Base-by-base conservation (phyloP, 2,113 vertebrate genomes). In the Cairina moschata region DNA sequence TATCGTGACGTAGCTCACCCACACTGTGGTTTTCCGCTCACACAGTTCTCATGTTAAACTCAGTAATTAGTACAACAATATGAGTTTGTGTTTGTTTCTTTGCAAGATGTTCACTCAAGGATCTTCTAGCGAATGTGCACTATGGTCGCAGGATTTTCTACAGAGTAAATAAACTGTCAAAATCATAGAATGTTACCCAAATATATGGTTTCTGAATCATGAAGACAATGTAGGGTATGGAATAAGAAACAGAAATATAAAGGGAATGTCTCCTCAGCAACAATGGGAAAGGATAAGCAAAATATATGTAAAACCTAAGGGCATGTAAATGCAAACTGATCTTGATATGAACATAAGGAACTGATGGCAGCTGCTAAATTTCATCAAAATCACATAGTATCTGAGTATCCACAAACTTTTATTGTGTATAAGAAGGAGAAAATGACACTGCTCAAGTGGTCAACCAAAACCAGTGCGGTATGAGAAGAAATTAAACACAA, bases 21-120 rank as follows among this genome's bases (percentile, higher is more conserved):
- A 74, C 36, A 71, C 50, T 28, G 40, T 60, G 55, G 13, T 50
- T 93, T 88, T 91, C 59, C 9, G 73, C 34, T 90, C 32, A 28
- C 40, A 71, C 23, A 75, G 26, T 88, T 83, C 66, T 84, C 46
- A 32, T 55, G n/a, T 95, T 86, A 67, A 92, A 68, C 46, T 78
- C 11, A 17, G 46, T 82, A 94, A 95, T 96, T 95, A 89, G 38
- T 69, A 65, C 44, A 83, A 90, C 66, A 88, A 77, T 86, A 28
- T 3, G 13, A 59, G 46, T 52, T 94, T n/a, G 4, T 14, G 13
- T 63, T 94, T 90, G 26, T n/a, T 86, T 89, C 93, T 89, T 86
- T 62, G 32, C 68, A 83, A 34, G 29, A 46, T 48, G 17, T 82
- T 96, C 66, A 36, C 73, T 89, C n/a, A 71, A 81, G 83, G 23